Percentiles rank a stretch among this genome's conserved stretches.
Conservation (phyloP, 2,113 vertebrate species). For the Alectura lathami region DNA sequence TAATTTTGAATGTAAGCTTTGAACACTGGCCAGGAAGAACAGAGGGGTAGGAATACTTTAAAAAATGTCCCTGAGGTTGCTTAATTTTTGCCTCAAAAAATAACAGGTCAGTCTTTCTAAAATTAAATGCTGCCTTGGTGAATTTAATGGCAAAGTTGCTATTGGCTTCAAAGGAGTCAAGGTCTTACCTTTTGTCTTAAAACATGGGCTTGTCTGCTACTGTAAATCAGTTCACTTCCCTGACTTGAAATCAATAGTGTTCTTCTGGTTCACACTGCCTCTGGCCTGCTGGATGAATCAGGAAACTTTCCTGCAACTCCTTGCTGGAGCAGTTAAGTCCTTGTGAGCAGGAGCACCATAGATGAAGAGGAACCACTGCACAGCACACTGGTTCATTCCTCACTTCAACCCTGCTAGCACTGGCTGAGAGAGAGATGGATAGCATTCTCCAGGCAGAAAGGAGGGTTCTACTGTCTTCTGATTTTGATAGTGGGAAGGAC, state of each 20-base stretch:
- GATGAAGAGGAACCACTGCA: not conserved
- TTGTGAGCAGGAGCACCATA: not conserved
- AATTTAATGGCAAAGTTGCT: not conserved
- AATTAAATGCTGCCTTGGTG: not conserved
- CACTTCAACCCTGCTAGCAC: rapidly evolving
- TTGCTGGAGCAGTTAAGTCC: not conserved
- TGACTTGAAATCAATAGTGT: not conserved
- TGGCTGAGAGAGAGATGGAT: not conserved
- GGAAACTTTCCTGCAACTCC: not conserved
- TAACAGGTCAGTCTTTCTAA: not conserved
- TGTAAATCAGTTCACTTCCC: not conserved
- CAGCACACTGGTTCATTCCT: not conserved
- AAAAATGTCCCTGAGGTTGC: not conserved
- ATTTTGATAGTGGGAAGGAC: not conserved
- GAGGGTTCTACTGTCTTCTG: not conserved
- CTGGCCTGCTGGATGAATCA: not conserved
- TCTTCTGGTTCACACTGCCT: not conserved
- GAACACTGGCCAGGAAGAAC: not conserved
- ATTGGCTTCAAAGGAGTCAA: not conserved
- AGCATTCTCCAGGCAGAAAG: not conserved
- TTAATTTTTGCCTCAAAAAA: not conserved
- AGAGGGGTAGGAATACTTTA: not conserved
- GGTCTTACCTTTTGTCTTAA: not conserved
- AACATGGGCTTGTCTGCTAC: not conserved
- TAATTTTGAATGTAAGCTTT: not conserved